A percentile compares a stretch with the other conserved stretches of the same genome.
Evolutionary conservation across 53 echinoderm and acorn worm genomes (phyloP).

Genomic region (Paelopatides confundens): DNA sequence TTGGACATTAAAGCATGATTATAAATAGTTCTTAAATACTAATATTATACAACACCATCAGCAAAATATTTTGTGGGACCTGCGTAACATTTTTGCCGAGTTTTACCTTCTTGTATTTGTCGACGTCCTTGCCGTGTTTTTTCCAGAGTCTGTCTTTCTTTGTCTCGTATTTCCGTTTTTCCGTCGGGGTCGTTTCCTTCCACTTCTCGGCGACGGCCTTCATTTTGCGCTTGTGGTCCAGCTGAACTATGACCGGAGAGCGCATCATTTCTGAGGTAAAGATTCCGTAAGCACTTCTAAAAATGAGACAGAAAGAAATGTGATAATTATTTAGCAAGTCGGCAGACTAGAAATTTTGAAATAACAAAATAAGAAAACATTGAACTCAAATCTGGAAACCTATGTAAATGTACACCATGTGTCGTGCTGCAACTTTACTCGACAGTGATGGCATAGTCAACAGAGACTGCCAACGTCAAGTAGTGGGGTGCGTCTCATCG

Average conservation of each 20-base stretch:
- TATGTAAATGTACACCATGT: too few relatives aligned
- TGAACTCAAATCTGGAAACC: too few relatives aligned
- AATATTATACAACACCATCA: too few relatives aligned
- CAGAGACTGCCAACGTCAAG: too few relatives aligned
- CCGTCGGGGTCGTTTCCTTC: constrained; percentile 75
- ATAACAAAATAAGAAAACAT: too few relatives aligned
- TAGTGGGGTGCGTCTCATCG: too few relatives aligned
- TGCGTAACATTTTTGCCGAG: not conserved
- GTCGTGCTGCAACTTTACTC: too few relatives aligned
- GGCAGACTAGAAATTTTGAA: too few relatives aligned
- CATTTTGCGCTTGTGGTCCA: constrained; percentile 82
- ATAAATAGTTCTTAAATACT: not conserved
- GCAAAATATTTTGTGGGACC: too few relatives aligned
- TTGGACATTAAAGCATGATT: too few relatives aligned
- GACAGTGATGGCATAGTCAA: too few relatives aligned
- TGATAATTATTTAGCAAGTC: too few relatives aligned
- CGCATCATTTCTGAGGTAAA: constrained; percentile 83
- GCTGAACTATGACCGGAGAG: constrained; percentile 63
- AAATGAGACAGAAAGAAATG: not conserved
- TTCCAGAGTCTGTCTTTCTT: constrained; percentile 88
- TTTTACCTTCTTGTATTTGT: constrained; percentile 88
- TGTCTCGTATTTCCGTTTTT: constrained; percentile 90
- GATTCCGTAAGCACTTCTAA: constrained; percentile 87
- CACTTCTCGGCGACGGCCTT: constrained; percentile 84
- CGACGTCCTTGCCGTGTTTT: constrained; percentile 81